A percentile compares a stretch with the other conserved stretches of the same genome.
These are phyloP conservation scores for Dicerorhinus sumatrensis DNA, from an alignment of 2,113 vertebrate species.

Conservation along the genomic window DNA sequence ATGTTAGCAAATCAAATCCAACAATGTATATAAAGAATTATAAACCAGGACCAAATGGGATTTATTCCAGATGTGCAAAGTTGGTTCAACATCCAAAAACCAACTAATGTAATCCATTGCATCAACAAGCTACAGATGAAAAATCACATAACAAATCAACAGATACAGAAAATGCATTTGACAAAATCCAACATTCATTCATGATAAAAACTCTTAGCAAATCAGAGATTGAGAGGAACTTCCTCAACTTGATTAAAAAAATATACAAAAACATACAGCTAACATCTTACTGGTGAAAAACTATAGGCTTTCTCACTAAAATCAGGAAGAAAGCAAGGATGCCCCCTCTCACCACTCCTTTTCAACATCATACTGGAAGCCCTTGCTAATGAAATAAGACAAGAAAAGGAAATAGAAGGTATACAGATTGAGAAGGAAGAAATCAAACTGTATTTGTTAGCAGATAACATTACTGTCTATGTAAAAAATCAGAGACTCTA, in stretches of 20 bases:
- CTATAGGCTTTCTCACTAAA: not conserved
- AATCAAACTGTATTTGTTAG: not conserved
- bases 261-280: not conserved
- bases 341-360: not conserved
- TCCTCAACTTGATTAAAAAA: not conserved
- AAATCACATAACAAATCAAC: not conserved
- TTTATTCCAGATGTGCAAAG: not conserved
- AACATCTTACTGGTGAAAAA: not conserved
- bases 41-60: not conserved
- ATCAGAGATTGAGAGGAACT: not conserved
- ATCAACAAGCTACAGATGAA: conserved; percentile 16
- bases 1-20: not conserved
- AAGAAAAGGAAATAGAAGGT: not conserved
- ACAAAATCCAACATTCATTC: not conserved
- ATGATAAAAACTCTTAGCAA: not conserved
- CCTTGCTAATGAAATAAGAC: not conserved
- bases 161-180: not conserved
- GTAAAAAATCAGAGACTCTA: conserved; percentile 31
- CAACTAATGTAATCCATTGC: not conserved
- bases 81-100: not conserved
- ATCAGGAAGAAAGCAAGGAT: not conserved
- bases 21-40: not conserved
- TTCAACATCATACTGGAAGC: not conserved
- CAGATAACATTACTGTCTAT: not conserved
- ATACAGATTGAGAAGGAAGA: not conserved